Evolutionary conservation across 2,797 vertebrate genomes (phyloP).

Genomic region (Peromyscus eremicus): DNA sequence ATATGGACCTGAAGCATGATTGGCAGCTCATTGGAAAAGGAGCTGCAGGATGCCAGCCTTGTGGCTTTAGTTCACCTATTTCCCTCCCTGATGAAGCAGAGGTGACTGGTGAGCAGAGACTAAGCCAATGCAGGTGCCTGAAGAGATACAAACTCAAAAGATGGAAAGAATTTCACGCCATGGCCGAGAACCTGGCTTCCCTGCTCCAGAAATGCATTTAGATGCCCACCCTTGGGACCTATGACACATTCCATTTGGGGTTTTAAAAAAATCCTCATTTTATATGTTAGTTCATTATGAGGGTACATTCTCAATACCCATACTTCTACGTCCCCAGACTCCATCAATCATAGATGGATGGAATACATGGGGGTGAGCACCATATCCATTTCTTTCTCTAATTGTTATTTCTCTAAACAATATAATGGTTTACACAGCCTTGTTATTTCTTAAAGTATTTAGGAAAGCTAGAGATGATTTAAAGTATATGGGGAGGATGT

Average conservation of each 20-base stretch:
- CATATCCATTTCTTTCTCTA: not conserved
- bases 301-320: not conserved
- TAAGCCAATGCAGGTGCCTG: not conserved
- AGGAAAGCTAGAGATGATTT: not conserved
- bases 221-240: not conserved
- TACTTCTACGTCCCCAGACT: not conserved
- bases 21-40: not conserved
- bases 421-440: not conserved
- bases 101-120: not conserved
- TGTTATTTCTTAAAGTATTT: not conserved
- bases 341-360: not conserved
- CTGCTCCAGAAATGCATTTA: not conserved
- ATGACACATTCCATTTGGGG: not conserved
- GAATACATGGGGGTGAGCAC: not conserved
- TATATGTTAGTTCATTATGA: not conserved
- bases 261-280: not conserved
- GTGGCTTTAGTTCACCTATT: not conserved
- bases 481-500: not conserved
- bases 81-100: not conserved
- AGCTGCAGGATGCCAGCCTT: not conserved
- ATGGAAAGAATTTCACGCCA: not conserved
- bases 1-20: not conserved
- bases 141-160: not conserved
- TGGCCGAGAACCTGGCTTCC: not conserved
- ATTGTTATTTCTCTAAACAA: not conserved